Evolutionary conservation across 2,888 invertebrate genomes (phyloP), one percentile per base, ranked within the genome.

Genomic region (Latrodectus hesperus): DNA sequence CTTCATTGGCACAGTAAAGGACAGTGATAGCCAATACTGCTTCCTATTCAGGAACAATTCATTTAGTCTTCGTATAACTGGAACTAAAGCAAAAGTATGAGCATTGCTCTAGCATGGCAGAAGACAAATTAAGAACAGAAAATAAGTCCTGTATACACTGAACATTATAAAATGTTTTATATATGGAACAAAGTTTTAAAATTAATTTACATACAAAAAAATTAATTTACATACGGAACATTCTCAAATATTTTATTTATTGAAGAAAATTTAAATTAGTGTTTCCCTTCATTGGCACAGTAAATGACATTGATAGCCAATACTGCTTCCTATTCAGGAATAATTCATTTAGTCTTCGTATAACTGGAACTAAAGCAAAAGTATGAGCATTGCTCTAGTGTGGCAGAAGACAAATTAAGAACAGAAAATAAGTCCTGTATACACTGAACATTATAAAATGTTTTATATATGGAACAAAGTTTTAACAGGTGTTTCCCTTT

Each of bases 281-380:
- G 22, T 22, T 22, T 22, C 22, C 22, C 22, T 22, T 22, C 22
- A 22, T 22, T 22, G 22, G 22, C 22, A 22, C 22, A 22, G 22
- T 22, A 1, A 22, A 22, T 22, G 22, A 22, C 26, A 22, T 55
- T 76, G 0, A 65, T 38, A n/a, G 14, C n/a, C 64, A 76, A 26
- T 49, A 76, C 38, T 76, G 65, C 65, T 76, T 76, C 65, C 65
- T 76, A 74, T 49, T 65, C 49, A 65, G 76, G 65, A 76, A 8
- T 14, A 8, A 64, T 38, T 76, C 0, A 76, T 64, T 12, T 65
- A 12, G 65, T 76, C 51, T 65, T 76, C 76, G 0, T 38, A 38
- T 65, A 14, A 9, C 64, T 65, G 65, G 65, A 17, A 65, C 65
- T 65, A 5, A 12, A 51, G 10, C 11, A 38, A 38, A 8, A 55